A percentile compares a stretch with the other conserved stretches of the same genome.
phyloP scores from a whole-genome alignment of 1,140 invertebrate genomes.

The Nomia melanderi region DNA sequence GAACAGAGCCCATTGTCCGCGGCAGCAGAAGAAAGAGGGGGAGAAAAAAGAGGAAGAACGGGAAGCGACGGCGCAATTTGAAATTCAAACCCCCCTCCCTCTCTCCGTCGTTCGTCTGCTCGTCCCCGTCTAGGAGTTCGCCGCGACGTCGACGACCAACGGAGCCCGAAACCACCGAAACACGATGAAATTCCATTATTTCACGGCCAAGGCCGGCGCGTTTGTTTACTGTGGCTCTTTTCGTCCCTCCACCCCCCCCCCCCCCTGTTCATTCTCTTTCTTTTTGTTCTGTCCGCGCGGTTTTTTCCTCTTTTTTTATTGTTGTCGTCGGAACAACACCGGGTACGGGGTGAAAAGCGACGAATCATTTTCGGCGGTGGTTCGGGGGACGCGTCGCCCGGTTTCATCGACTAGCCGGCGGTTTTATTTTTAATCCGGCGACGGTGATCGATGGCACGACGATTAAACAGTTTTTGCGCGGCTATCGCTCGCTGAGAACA shows the following conservation, averaged over 20 bases:
- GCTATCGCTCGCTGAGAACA: neutral
- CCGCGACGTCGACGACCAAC: conserved; percentile 22
- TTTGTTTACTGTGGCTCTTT: conserved; percentile 8
- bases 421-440: conserved; percentile 26
- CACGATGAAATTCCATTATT: conserved; percentile 49
- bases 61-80: conserved; percentile 37
- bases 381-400: neutral
- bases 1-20: conserved; percentile 22
- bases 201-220: conserved; percentile 40
- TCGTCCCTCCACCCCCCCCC: too few species aligned
- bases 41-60: neutral
- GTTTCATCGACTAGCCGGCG: neutral
- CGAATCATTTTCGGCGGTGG: conserved; percentile 2
- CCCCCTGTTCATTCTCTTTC: neutral
- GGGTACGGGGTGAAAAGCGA: neutral
- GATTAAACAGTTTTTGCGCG: conserved; percentile 23
- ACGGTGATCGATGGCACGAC: conserved; percentile 27
- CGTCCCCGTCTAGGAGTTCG: conserved; percentile 12
- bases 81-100: conserved; percentile 48
- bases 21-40: neutral
- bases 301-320: neutral
- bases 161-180: conserved; percentile 27
- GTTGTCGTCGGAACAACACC: conserved; percentile 13
- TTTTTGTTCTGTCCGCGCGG: neutral
- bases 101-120: too few species aligned